A percentile compares a stretch with the other conserved stretches of the same genome.
Evolutionary conservation across 2,888 invertebrate genomes (phyloP).

Genomic region (Agrilus biguttatus): DNA sequence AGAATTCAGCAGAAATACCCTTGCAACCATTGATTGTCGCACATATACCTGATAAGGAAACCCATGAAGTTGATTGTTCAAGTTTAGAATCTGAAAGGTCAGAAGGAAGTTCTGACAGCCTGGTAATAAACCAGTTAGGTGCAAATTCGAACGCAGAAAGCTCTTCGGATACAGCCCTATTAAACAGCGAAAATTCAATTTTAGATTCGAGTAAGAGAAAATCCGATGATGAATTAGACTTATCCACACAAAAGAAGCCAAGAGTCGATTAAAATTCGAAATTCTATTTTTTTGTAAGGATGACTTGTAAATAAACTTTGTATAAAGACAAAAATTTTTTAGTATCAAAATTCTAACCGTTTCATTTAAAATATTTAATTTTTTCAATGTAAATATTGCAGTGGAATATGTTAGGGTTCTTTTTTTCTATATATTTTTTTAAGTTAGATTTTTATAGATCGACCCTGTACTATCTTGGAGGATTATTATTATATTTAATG

Average conservation of each 20-base stretch:
- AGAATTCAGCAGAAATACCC: constrained; percentile 28
- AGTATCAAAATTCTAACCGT: neutral
- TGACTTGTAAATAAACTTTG: too few species aligned
- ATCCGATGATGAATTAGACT: too few species aligned
- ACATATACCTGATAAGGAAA: constrained; percentile 7
- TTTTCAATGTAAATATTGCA: too few species aligned
- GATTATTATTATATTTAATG: too few species aligned
- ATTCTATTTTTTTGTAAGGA: neutral
- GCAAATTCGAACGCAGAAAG: too few species aligned
- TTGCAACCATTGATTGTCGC: constrained; percentile 27
- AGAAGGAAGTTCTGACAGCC: constrained; percentile 1
- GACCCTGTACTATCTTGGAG: too few species aligned
- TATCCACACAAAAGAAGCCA: too few species aligned
- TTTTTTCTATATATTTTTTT: too few species aligned
- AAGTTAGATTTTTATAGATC: too few species aligned
- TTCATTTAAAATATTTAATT: too few species aligned
- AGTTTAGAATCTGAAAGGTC: neutral
- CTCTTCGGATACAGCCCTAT: neutral
- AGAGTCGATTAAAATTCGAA: constrained; percentile 5
- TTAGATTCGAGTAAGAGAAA: constrained; percentile 2
- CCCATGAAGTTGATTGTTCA: constrained; percentile 1
- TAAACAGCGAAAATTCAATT: constrained; percentile 1
- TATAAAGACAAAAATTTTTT: neutral
- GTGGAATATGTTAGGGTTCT: too few species aligned
- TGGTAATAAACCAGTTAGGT: too few species aligned